Evolutionary conservation across 2,113 vertebrate species (phyloP), one percentile per base, ranked within the genome.

Genomic region (Corythaeola cristata): DNA sequence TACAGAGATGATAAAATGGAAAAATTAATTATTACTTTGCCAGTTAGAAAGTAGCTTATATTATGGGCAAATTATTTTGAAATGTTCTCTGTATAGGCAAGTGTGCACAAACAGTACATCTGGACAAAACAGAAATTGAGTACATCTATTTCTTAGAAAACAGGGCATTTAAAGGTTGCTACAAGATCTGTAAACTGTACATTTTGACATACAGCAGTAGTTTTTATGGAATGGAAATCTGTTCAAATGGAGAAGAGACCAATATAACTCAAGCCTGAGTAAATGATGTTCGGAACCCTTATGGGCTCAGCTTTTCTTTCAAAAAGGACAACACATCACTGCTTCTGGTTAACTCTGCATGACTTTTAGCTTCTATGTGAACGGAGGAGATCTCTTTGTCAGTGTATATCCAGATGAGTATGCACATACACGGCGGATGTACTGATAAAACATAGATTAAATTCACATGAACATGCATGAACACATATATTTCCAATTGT

Each of bases 11-110:
- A 93, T 89, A 88, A 26, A 66, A 96, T 90, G 83, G 93, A 94
- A 95, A 97, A 95, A 94, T 85, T 94, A 85, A 94, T 87, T 95
- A 96, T 96, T 98, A 94, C 95, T 97, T 96, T 97, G 76, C 79
- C 94, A 96, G 78, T 93, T 98, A 96, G 88, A 96, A 98, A 88
- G 47, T 77, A 74, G 67, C 91, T 97, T 93, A 62, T 93, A 58
- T 44, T 97, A 94, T 21, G 53, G 79, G 96, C 23, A 90, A 97
- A 92, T 85, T 39, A 67, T 94, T 97, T 91, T 75, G 71, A 96
- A 98, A 91, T 84, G 50, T 74, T 93, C 71, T 90, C 68, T 89
- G 12, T 84, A 63, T 77, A 88, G 49, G 35, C 23, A 93, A 89
- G 68, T 23, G 11, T 78, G 12, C 71, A 96, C 74, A 96, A 97